Base-by-base conservation (phyloP, 2,888 invertebrate genomes). In the Caenorhabditis sinica region DNA sequence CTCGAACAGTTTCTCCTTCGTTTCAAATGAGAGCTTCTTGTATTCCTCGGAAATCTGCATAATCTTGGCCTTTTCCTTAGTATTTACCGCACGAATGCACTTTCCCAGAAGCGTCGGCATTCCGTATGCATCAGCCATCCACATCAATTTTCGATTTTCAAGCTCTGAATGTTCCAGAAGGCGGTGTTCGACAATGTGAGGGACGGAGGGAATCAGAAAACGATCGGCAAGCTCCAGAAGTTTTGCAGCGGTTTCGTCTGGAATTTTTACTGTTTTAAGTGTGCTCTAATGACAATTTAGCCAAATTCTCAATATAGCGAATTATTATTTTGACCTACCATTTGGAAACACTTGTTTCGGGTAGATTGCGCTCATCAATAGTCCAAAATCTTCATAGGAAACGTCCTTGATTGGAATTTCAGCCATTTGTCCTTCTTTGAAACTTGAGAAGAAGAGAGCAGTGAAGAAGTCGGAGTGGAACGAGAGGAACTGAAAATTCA, bases 401-500 rank as follows among this genome's bases (percentile, higher is more conserved):
- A 66, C 49, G 2, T 49, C 66, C 9, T 49, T 9, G 49, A 66
- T 49, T 11, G 66, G 49, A 49, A 63, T 63, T 25, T 63, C 63
- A 15, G 40, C 1, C 40, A 63, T 43, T 1, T 45, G 2, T 43
- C 45, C 28, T 45, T 63, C 63, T 25, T 25, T 45, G 63, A 28
- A 63, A 28, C 28, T 43, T 17, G 49, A n/a, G 11, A 49, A 30
- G n/a, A 66, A 66, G 15, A 66, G 49, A 15, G 28, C 66, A 0
- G 20, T 30, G 28, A 66, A 66, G 28, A 30, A 66, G 9, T 66
- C 66, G n/a, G 66, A 66, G n/a, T 66, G 49, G 17, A 4, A 66
- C n/a, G 66, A 66, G 49, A 66, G 66, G 8, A 33, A 60, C 60
- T 60, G 60, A 9, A 60, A 60, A 53, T 6, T n/a, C n/a, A n/a